Conservation (phyloP, 2,888 invertebrate genomes). For the Nezara viridula region DNA sequence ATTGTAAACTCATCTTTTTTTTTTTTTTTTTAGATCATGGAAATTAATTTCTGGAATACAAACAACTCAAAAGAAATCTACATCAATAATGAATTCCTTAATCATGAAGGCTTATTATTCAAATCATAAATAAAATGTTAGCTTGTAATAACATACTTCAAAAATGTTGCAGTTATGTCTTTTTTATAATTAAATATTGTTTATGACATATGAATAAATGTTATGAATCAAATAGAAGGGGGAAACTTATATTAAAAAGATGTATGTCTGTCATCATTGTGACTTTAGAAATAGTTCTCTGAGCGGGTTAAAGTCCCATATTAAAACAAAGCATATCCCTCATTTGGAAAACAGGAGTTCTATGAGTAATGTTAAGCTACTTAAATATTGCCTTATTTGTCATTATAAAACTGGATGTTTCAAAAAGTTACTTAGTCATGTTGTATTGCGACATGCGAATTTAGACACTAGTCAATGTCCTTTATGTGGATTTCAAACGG, state of each 20-base stretch:
- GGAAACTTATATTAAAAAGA: neutral
- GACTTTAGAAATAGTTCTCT: neutral
- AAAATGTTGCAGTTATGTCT: neutral
- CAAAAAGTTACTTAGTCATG: neutral
- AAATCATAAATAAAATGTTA: neutral
- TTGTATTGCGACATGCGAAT: neutral
- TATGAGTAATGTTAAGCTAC: neutral
- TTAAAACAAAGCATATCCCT: neutral
- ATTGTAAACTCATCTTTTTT: neutral
- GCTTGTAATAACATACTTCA: neutral
- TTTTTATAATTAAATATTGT: too few species aligned
- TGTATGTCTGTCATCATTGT: neutral
- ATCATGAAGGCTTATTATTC: neutral
- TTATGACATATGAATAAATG: neutral
- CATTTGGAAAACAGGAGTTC: neutral
- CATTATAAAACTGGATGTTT: slow-evolving; percentile 27
- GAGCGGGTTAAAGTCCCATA: neutral
- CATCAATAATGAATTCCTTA: neutral
- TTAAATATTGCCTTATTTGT: neutral
- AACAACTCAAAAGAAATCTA: neutral
- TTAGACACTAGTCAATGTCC: neutral
- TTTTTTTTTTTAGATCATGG: neutral
- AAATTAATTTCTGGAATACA: neutral
- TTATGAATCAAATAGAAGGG: neutral
- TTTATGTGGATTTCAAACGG: neutral